Conservation (phyloP, 2,113 vertebrate genomes). For the Pristiophorus japonicus region DNA sequence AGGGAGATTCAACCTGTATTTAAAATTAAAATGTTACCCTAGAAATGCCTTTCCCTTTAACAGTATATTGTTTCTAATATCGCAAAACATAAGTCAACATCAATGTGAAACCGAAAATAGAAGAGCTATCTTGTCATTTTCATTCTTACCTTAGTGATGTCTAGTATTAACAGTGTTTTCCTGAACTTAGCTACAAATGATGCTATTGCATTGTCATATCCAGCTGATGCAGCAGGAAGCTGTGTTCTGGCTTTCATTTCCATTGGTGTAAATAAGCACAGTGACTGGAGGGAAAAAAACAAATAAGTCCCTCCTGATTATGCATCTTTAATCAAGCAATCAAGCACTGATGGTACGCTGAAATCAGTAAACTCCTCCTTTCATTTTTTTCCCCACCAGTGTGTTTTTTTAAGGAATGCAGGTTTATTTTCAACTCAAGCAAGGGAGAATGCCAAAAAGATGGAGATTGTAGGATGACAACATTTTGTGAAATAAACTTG, state of each 20-base stretch:
- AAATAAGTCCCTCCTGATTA: not conserved
- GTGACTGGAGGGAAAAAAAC: constrained; percentile 63
- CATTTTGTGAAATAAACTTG: not conserved
- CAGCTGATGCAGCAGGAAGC: constrained; percentile 81
- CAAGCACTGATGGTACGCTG: not conserved
- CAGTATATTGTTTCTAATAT: not conserved
- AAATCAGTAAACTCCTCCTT: not conserved
- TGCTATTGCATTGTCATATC: constrained; percentile 84
- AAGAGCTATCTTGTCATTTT: not conserved
- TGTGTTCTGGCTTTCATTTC: constrained; percentile 78
- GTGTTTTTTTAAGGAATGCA: not conserved
- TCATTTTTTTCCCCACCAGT: no score
- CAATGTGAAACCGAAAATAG: not conserved
- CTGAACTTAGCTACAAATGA: constrained; percentile 93
- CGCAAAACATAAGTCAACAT: not conserved
- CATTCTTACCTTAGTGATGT: constrained; percentile 80
- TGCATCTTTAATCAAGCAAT: not conserved
- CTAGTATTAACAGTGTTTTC: constrained; percentile 86
- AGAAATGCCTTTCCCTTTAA: not conserved
- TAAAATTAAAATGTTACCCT: not conserved
- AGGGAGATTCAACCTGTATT: no score
- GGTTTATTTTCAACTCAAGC: not conserved
- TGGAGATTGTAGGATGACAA: not conserved
- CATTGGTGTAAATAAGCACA: constrained; percentile 87
- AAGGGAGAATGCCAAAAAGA: not conserved